phyloP scores from a whole-genome alignment of 2,888 invertebrate genomes.

The Ophioninae sp. region DNA sequence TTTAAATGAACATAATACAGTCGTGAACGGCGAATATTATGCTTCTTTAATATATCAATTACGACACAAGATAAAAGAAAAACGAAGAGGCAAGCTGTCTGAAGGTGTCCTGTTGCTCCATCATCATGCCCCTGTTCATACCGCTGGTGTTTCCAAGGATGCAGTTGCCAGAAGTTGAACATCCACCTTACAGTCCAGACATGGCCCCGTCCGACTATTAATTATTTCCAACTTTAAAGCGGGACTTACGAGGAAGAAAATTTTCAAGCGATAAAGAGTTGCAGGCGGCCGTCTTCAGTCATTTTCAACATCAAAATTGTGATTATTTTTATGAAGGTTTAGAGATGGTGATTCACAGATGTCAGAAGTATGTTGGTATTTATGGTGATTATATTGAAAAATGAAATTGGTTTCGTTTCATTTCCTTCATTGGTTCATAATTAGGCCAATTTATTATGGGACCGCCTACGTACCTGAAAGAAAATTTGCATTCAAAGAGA shows the following conservation, averaged over 20 bases:
- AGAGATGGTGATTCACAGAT: not conserved
- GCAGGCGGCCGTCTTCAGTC: not conserved
- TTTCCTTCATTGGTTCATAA: too few relatives aligned
- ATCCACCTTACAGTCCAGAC: constrained; percentile 2
- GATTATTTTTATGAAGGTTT: not conserved
- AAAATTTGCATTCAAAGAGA: too few relatives aligned
- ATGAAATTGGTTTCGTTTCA: not conserved
- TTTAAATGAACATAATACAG: not conserved
- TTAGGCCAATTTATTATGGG: not conserved
- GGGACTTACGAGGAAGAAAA: not conserved
- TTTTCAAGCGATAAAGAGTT: not conserved
- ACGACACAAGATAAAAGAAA: not conserved
- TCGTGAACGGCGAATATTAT: not conserved
- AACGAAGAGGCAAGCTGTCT: not conserved
- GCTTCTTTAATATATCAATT: not conserved
- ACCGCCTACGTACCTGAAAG: too few relatives aligned
- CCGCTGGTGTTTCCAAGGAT: not conserved
- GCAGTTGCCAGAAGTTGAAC: not conserved
- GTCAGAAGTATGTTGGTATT: not conserved
- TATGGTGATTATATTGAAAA: constrained; percentile 1
- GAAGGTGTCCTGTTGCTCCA: not conserved
- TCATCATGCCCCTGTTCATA: not conserved
- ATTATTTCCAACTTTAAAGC: not conserved
- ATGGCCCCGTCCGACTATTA: not conserved
- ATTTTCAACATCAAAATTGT: not conserved